Base-by-base conservation (phyloP, 2,888 invertebrate species). In the Agrilus cyanescens region DNA sequence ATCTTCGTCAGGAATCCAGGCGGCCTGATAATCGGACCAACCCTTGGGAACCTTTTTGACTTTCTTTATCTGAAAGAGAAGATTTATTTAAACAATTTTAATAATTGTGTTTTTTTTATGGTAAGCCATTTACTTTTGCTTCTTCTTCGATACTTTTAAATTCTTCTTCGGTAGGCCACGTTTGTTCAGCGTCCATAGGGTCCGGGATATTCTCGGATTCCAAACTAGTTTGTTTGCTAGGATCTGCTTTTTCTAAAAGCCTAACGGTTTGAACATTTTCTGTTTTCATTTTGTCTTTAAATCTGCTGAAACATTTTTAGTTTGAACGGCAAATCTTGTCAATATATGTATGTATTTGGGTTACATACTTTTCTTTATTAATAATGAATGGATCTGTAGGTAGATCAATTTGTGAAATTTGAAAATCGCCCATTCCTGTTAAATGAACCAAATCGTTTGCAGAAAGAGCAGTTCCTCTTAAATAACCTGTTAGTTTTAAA, bases 11-110 rank as follows among this genome's bases (percentile, higher is more conserved):
- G 84, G 83, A 45, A 89, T 85, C 89, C 89, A 90, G 37, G 93
- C 87, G 3, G 96, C 91, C 69, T 98, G 97, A 65, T 98, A 98
- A 42, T 88, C 89, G 3, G 96, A 96, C 68, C 91, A 95, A 20
- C 97, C 97, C 67, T 90, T 91, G 0, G 95, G 95, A 8, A 95
- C 82, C 51, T 73, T 74, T 13, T 93, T 81, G 5, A 80, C 70
- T 62, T 81, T 84, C 50, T 72, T 76, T 32, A 68, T 71, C 61
- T 69, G 55, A 18, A 36, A 36, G 2, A 4, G 8, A 12, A 10
- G n/a, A n/a, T n/a, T n/a, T n/a, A n/a, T n/a, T 10, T 8, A 25
- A 20, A 20, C 5, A 20, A 5, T 5, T 20, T 3, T 25, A 10
- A 25, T 10, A 25, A 14, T 15, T 25, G 12, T 34, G 2, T 40